Evolutionary conservation across 2,797 vertebrate species (phyloP).

Genomic region (Meriones psammophilus): DNA sequence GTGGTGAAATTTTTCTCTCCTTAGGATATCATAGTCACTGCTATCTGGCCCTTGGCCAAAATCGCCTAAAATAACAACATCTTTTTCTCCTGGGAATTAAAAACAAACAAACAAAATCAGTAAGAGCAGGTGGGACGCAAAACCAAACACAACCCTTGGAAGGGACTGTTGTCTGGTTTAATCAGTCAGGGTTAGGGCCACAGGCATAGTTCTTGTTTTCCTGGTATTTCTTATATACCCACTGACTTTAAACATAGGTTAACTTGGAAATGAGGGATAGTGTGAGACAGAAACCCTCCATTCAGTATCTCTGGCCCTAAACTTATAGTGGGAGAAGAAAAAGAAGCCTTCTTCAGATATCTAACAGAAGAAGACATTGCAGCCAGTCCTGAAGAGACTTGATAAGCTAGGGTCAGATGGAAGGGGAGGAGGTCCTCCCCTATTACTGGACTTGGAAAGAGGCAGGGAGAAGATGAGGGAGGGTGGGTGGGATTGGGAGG

Average conservation of each 20-base stretch:
- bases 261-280: neutral
- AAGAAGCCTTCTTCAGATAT: neutral
- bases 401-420: too few species aligned
- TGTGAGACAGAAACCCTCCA: neutral
- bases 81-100: constrained; percentile 91
- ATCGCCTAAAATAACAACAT: constrained; percentile 94
- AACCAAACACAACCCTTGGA: too few species aligned
- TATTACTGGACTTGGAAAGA: too few species aligned
- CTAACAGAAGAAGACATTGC: neutral
- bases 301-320: neutral
- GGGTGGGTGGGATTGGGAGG: too few species aligned
- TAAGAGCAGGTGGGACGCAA: neutral
- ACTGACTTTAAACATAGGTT: neutral
- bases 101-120: neutral
- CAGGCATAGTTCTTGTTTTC: neutral
- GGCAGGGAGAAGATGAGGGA: too few species aligned
- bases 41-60: constrained; percentile 94
- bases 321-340: neutral
- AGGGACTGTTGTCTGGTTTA: accelerated
- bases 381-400: too few species aligned
- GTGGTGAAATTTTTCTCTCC: constrained; percentile 94
- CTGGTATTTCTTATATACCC: neutral
- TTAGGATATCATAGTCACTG: constrained; percentile 92
- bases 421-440: too few species aligned
- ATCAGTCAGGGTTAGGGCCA: too few species aligned